Percentiles rank a stretch among this genome's conserved stretches.
phyloP scores from a whole-genome alignment of 2,797 vertebrate species.

The Thripadectes ignobilis region DNA sequence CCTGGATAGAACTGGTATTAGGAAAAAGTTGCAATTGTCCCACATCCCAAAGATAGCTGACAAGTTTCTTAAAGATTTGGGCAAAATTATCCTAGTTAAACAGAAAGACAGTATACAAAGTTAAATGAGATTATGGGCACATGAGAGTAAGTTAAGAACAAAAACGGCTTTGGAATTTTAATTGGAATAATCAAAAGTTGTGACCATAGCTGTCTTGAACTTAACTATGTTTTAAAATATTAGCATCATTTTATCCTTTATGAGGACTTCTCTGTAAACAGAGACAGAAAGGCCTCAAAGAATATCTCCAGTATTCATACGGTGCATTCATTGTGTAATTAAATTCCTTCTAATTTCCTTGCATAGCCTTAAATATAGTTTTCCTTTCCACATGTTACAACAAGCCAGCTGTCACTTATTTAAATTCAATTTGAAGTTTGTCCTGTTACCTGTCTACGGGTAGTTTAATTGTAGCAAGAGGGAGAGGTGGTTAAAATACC shows the following conservation, averaged over 20 bases:
- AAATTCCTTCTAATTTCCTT: neutral
- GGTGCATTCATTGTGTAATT: neutral
- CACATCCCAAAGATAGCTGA: neutral
- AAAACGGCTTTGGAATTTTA: neutral
- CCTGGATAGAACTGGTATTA: neutral
- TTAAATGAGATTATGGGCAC: neutral
- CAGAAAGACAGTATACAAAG: neutral
- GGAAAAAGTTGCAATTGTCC: neutral
- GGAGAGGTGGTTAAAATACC: neutral
- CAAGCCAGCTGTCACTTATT: neutral
- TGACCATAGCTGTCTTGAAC: neutral
- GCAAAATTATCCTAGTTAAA: neutral
- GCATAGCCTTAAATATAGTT: neutral
- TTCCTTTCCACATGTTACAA: accelerated
- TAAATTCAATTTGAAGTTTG: neutral
- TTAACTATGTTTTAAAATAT: neutral
- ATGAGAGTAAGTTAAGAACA: neutral
- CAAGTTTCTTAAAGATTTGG: neutral
- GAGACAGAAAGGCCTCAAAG: neutral
- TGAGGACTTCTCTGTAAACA: neutral
- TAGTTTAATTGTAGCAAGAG: neutral
- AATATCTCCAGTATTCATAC: neutral
- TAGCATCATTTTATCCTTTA: neutral
- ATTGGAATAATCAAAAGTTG: neutral
- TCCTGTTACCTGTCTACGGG: neutral